Evolutionary conservation across 2,797 vertebrate genomes (phyloP).

Genomic region (Oryzias dopingdopingensis): DNA sequence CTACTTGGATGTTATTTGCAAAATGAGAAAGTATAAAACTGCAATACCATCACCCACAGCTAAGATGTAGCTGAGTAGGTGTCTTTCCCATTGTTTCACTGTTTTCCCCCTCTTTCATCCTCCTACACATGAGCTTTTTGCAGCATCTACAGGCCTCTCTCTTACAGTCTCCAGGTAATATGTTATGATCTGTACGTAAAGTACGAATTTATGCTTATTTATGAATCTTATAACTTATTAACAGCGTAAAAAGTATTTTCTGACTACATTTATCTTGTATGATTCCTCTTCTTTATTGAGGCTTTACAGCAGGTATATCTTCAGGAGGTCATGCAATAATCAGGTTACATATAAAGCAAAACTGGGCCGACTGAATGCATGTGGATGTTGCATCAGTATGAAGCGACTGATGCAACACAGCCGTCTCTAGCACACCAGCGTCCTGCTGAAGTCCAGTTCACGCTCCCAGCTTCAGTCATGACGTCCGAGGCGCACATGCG

Average conservation of each 20-base stretch:
- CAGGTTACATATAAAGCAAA: slow-evolving; percentile 10
- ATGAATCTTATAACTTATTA: background rate
- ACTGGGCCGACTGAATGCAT: background rate
- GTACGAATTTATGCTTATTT: slow-evolving; percentile 5
- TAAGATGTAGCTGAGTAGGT: slow-evolving; percentile 4
- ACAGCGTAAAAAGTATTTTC: background rate
- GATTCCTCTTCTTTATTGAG: background rate
- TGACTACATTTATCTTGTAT: no score
- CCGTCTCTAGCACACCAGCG: slow-evolving; percentile 17
- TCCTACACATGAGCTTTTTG: slow-evolving; percentile 7
- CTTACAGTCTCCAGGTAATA: slow-evolving; percentile 27
- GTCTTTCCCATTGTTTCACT: slow-evolving; percentile 2
- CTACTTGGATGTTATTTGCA: no score
- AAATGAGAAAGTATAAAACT: no score
- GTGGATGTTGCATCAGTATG: slow-evolving; percentile 26
- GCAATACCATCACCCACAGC: background rate
- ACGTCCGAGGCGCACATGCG: slow-evolving; percentile 48
- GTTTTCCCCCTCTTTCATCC: slow-evolving; percentile 5
- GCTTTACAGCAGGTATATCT: slow-evolving; percentile 3
- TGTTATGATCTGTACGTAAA: background rate
- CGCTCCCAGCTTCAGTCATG: slow-evolving; percentile 17
- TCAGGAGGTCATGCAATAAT: slow-evolving; percentile 15
- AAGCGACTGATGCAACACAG: slow-evolving; percentile 17
- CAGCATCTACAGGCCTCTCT: slow-evolving; percentile 22
- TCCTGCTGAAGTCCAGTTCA: slow-evolving; percentile 21